Percentiles rank a stretch among this genome's conserved stretches.
phyloP scores from a whole-genome alignment of 1,140 invertebrate genomes.

The Heliconius eleuchia region DNA sequence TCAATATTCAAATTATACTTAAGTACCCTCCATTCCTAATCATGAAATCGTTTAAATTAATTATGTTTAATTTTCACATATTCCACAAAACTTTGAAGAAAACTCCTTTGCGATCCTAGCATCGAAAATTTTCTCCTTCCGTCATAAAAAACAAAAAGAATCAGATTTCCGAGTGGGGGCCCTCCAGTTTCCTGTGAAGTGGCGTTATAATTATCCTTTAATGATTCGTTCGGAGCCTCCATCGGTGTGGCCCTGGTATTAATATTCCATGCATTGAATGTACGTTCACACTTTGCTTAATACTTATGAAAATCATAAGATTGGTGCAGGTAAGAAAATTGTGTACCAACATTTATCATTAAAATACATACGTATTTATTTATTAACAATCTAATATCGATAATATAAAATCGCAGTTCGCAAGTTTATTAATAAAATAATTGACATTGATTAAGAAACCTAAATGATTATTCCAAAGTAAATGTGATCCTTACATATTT shows the following conservation, averaged over 20 bases:
- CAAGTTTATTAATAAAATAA: no score
- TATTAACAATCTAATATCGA: no score
- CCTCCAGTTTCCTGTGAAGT: constrained; percentile 72
- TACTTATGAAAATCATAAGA: constrained; percentile 8
- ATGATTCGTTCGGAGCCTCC: constrained; percentile 69
- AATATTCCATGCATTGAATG: constrained; percentile 72
- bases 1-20: background rate
- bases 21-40: background rate
- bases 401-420: no score
- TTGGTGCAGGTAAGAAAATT: background rate
- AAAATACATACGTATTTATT: background rate
- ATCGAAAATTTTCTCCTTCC: constrained; percentile 60
- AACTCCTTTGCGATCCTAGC: constrained; percentile 48
- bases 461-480: background rate
- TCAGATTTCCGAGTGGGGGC: constrained; percentile 73
- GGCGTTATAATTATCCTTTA: constrained; percentile 76
- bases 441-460: background rate
- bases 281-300: constrained; percentile 37
- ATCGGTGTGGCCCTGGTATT: constrained; percentile 68
- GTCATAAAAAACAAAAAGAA: constrained; percentile 65
- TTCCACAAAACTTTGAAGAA: constrained; percentile 34
- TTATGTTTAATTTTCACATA: constrained; percentile 22
- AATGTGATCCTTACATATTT: no score
- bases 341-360: background rate
- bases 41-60: constrained; percentile 14